A percentile compares a stretch with the other conserved stretches of the same genome.
phyloP scores from a whole-genome alignment of 2,797 vertebrate genomes.

The Staurois parvus region DNA sequence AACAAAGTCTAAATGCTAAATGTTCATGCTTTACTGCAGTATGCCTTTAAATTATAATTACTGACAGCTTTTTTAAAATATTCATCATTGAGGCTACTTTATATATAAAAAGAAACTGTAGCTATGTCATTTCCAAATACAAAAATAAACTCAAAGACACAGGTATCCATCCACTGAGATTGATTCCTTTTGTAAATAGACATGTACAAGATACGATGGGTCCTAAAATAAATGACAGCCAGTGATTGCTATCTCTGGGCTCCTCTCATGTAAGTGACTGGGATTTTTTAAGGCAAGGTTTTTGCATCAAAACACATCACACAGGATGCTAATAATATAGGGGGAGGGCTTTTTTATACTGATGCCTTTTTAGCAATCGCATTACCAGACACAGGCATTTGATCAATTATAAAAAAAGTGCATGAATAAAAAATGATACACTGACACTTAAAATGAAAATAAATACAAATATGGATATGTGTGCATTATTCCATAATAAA shows the following conservation, averaged over 20 bases:
- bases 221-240: not conserved
- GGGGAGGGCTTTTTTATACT: not conserved
- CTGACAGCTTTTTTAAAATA: not conserved
- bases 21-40: not conserved
- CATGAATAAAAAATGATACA: slow-evolving; percentile 55
- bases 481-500: slow-evolving; percentile 17
- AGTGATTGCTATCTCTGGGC: slow-evolving; percentile 16
- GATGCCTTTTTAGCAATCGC: slow-evolving; percentile 22
- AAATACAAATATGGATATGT: slow-evolving; percentile 32
- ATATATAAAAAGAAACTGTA: not conserved
- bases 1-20: too few relatives aligned
- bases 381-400: slow-evolving; percentile 26
- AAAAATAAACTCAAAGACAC: slow-evolving; percentile 10
- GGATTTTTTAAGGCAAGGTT: slow-evolving; percentile 33
- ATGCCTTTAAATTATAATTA: too few relatives aligned
- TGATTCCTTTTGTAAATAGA: slow-evolving; percentile 31
- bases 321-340: slow-evolving; percentile 5
- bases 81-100: not conserved
- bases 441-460: slow-evolving; percentile 43
- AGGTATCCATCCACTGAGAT: slow-evolving; percentile 3
- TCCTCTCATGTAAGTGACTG: slow-evolving; percentile 47
- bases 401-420: slow-evolving; percentile 43
- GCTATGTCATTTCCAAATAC: not conserved
- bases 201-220: slow-evolving; percentile 4
- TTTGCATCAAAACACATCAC: slow-evolving; percentile 45